Base-by-base conservation (phyloP, 2,888 invertebrate species). In the Lithophane socia region DNA sequence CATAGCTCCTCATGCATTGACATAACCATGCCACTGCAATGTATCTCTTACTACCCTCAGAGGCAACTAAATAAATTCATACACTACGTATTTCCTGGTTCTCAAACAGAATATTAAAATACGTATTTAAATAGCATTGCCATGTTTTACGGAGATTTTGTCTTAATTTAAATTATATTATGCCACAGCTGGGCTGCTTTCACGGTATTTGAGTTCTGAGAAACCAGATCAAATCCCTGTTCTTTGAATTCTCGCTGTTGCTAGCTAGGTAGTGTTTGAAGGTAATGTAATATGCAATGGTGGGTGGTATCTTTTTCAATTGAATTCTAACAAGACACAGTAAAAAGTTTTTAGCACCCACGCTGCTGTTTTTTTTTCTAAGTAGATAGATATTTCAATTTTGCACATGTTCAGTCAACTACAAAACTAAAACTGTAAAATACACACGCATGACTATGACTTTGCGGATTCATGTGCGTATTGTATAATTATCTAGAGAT, bases 131-230 rank as follows among this genome's bases (percentile, higher is more conserved):
- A 83, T 73, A 78, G 68, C 79, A 71, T 65, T 63, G 76, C 75
- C 49, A 70, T 77, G 74, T 85, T 85, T 80, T 81, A 79, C 68
- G 69, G 44, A 76, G 69, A 83, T 79, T 83, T 86, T 75, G 73
- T 76, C 74, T 67, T 77, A 66, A 85, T 87, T 85, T 69, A 79
- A 85, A 87, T 86, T 77, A 79, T 73, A 86, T 79, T 82, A 79
- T 70, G 71, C 80, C 75, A 68, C 75, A 85, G 80, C 77, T 80
- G 80, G 76, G 21, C 54, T 58, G 68, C 65, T 69, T 73, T 79
- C 60, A 79, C 65, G 18, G 61, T 77, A 67, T 73, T 84, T 77
- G 74, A 63, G 49, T 70, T 84, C 60, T 67, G 21, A 79, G 52
- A 37, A 74, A 76, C 67, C 64, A 64, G 44, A 67, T 61, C 49